These are phyloP conservation scores for Peromyscus leucopus DNA, from an alignment of 2,113 vertebrate species.

Conservation along the genomic window DNA sequence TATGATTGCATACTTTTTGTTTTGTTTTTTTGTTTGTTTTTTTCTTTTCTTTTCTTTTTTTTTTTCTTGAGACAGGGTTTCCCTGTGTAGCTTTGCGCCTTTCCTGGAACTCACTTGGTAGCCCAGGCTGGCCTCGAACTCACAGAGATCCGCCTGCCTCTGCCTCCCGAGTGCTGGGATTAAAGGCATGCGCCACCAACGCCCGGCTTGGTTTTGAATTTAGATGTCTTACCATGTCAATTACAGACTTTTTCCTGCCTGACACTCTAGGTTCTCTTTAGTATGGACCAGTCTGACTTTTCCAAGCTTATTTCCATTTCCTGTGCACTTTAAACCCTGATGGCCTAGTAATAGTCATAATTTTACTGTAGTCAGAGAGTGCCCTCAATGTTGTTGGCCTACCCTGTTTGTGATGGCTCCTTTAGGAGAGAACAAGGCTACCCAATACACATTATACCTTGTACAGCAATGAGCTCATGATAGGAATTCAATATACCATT, in stretches of 20 bases:
- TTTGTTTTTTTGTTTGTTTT: too few relatives aligned
- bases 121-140: too few relatives aligned
- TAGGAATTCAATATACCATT: neutral
- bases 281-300: neutral
- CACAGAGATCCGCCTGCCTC: too few relatives aligned
- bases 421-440: neutral
- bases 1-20: constrained; percentile 8
- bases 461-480: neutral
- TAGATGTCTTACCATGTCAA: neutral
- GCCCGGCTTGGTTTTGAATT: constrained; percentile 39
- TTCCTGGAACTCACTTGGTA: too few relatives aligned
- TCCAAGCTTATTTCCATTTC: neutral
- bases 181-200: too few relatives aligned
- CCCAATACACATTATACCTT: neutral
- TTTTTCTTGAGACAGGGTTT: too few relatives aligned
- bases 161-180: too few relatives aligned
- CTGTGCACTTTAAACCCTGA: neutral
- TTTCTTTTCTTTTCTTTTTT: too few relatives aligned
- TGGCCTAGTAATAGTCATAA: neutral
- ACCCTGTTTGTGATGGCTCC: neutral
- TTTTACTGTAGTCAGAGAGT: neutral
- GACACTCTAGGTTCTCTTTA: neutral
- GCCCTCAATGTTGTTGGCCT: neutral
- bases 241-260: neutral
- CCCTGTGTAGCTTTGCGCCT: too few relatives aligned